These are phyloP conservation scores for Cosmia trapezina DNA, from an alignment of 2,888 invertebrate species.

Conservation along the genomic window DNA sequence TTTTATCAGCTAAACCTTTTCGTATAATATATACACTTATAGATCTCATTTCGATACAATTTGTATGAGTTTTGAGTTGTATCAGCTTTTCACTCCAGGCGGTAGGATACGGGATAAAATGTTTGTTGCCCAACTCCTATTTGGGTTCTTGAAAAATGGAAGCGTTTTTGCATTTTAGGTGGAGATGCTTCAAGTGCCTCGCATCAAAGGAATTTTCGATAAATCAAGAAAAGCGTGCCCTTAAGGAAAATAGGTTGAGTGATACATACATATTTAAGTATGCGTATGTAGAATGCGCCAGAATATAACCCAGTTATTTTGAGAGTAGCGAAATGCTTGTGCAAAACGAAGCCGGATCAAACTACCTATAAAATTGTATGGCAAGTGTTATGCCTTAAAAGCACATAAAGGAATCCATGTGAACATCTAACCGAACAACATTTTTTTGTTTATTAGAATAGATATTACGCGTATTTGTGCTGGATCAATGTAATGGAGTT, in stretches of 20 bases:
- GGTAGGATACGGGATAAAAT: slow-evolving; percentile 46
- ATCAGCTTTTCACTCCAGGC: slow-evolving; percentile 49
- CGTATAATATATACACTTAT: slow-evolving; percentile 52
- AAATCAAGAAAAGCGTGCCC: slow-evolving; percentile 54
- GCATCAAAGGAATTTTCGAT: slow-evolving; percentile 56
- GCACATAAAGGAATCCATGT: slow-evolving; percentile 32
- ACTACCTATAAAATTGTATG: slow-evolving; percentile 54
- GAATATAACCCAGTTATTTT: slow-evolving; percentile 48
- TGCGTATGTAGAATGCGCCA: slow-evolving; percentile 23
- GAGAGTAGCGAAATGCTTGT: slow-evolving; percentile 32
- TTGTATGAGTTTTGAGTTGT: slow-evolving; percentile 65
- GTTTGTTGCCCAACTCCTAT: slow-evolving; percentile 43
- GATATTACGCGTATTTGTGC: slow-evolving; percentile 32
- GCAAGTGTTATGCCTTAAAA: slow-evolving; percentile 46
- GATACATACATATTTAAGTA: slow-evolving; percentile 49
- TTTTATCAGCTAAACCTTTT: slow-evolving; percentile 67
- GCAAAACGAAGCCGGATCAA: slow-evolving; percentile 39
- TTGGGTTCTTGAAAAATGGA: slow-evolving; percentile 56
- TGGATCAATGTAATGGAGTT: slow-evolving; percentile 36
- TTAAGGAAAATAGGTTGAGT: slow-evolving; percentile 56
- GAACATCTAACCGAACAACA: slow-evolving; percentile 30
- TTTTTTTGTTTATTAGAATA: slow-evolving; percentile 42
- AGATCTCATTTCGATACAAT: slow-evolving; percentile 63
- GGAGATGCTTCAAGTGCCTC: slow-evolving; percentile 42
- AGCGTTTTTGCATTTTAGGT: slow-evolving; percentile 60